Conservation (phyloP, 2,888 invertebrate species). For the Pristionchus mayeri region DNA sequence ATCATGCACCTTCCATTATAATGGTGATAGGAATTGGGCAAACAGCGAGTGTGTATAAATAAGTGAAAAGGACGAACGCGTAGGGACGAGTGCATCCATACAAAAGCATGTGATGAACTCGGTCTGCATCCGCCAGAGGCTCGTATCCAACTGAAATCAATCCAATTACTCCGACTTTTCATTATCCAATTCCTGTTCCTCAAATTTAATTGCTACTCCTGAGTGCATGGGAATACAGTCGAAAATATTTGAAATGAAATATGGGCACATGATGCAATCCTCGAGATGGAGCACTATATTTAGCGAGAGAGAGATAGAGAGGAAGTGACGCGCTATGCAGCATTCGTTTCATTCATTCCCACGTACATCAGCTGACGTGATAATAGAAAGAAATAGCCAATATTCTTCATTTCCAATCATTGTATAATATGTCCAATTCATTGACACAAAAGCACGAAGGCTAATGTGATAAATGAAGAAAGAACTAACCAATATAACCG, state of each 20-base stretch:
- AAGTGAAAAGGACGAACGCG: conserved; percentile 18
- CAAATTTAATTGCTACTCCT: neutral
- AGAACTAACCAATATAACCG: conserved; percentile 71
- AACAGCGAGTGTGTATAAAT: conserved; percentile 14
- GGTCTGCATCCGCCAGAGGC: conserved; percentile 80
- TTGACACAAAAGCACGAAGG: neutral
- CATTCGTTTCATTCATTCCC: neutral
- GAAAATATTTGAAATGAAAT: neutral
- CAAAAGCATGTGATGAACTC: conserved; percentile 81
- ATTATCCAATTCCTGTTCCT: neutral
- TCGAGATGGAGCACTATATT: neutral
- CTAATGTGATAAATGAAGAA: conserved; percentile 15
- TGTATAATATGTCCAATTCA: neutral
- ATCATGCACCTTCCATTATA: neutral
- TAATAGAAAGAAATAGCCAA: too few species aligned
- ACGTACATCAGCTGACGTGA: neutral
- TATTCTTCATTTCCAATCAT: neutral
- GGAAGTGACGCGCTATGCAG: neutral
- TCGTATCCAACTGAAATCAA: conserved; percentile 78
- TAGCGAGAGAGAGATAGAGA: neutral
- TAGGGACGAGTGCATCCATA: conserved; percentile 78
- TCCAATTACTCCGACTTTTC: neutral
- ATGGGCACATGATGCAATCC: neutral
- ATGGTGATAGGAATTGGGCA: neutral
- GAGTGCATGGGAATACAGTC: neutral